Conservation (phyloP, 2,113 vertebrate species). For the Sisor rabdophorus region DNA sequence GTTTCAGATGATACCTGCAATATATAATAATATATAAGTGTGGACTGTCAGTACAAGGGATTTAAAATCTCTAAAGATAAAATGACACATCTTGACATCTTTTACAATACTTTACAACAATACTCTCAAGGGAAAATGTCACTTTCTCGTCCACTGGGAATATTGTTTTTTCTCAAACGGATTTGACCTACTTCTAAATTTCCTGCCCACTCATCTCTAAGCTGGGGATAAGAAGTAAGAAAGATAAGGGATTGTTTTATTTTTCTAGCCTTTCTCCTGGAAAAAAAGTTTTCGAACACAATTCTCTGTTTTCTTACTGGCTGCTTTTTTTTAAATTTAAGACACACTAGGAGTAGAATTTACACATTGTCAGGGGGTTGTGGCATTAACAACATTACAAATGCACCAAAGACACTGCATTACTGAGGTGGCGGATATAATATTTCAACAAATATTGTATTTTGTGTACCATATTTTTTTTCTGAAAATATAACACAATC, state of each 20-base stretch:
- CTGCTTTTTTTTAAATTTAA: background rate
- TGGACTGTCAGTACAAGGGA: too few species aligned
- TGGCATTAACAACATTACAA: background rate
- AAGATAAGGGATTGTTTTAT: constrained; percentile 8
- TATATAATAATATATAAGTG: background rate
- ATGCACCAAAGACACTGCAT: background rate
- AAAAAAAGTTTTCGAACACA: constrained; percentile 33
- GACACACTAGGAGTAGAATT: background rate
- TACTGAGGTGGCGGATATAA: background rate
- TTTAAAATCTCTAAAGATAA: background rate
- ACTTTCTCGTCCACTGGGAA: constrained; percentile 33
- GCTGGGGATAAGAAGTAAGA: constrained; percentile 36
- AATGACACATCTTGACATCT: background rate
- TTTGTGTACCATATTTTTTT: background rate
- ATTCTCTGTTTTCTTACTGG: constrained; percentile 27
- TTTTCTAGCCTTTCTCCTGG: constrained; percentile 17
- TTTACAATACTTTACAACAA: constrained; percentile 8
- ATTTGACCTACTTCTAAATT: constrained; percentile 59
- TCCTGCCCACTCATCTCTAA: constrained; percentile 42
- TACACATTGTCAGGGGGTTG: background rate
- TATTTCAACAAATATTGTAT: background rate
- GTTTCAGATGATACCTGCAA: background rate
- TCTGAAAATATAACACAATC: background rate
- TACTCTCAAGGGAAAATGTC: constrained; percentile 18
- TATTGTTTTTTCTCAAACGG: constrained; percentile 38